Evolutionary conservation across 35 echinoderm and acorn worm genomes (phyloP), one percentile per base, ranked within the genome.

Genomic region (Ophiothrix spiculata): DNA sequence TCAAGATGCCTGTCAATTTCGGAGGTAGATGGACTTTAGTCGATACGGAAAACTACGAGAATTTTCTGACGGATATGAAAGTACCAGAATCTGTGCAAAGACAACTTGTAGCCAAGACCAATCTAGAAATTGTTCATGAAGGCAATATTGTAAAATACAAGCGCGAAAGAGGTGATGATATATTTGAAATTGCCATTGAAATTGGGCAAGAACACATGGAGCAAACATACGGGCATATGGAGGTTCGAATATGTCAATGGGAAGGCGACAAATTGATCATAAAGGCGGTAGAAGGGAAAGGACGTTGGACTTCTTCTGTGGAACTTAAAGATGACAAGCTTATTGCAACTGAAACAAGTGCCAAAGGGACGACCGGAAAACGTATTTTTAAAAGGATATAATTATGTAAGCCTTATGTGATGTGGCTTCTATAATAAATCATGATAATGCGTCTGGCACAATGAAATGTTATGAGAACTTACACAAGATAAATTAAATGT

Each of bases 1-100:
- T n/a, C n/a, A n/a, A n/a, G n/a, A 69, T 69, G 60, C 60, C 60
- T 69, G 60, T 69, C 6, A 69, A 69, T 69, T 69, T 69, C 29
- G 60, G 60, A 6, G 60, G 60, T 2, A 69, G 29, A n/a, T 69
- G 60, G 60, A 69, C 60, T 69, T 28, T 69, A 2, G 23, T 69
- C 1, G 60, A 1, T 2, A 69, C 60, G 17, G 23, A 69, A 1
- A 69, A 69, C 25, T 69, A 69, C 23, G 60, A 69, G 25, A 15
- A 69, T 10, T 69, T 69, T n/a, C 60, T 69, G 16, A 69, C 60
- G 3, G 60, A 69, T n/a, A 69, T 69, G 60, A 69, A 69, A 69
- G 60, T 69, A 15, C 60, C 60, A 25, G 60, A 69, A 69, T 1
- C 60, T 2, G 60, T 69, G 17, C 60, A 69, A n/a, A 69, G 29